These are phyloP conservation scores for Taxidea taxus DNA, from an alignment of 2,113 vertebrate species.

Conservation along the genomic window DNA sequence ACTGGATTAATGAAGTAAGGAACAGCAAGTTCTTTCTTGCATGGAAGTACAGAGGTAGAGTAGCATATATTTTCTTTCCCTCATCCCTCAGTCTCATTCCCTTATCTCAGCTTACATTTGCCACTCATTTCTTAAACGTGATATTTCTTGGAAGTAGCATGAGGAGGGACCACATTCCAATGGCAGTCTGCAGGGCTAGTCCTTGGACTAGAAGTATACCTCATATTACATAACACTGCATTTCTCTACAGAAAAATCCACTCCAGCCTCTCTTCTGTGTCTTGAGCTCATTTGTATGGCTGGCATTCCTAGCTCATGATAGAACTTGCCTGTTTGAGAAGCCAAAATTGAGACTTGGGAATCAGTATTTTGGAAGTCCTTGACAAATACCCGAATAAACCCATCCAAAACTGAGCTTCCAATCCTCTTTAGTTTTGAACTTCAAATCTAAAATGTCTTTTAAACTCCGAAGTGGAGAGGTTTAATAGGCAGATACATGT, in stretches of 20 bases:
- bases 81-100: neutral
- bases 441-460: neutral
- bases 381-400: neutral
- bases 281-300: neutral
- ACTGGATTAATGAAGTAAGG: neutral
- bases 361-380: neutral
- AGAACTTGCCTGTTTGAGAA: neutral
- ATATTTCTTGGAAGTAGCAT: neutral
- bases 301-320: neutral
- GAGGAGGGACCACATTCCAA: neutral
- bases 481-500: neutral
- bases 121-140: neutral
- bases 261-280: neutral
- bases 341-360: neutral
- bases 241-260: neutral
- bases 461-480: neutral
- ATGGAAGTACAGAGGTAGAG: neutral
- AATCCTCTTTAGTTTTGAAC: neutral
- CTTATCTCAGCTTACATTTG: neutral
- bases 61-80: neutral
- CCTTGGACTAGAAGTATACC: neutral
- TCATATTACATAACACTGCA: neutral
- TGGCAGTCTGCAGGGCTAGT: neutral
- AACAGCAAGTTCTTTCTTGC: neutral
- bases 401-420: neutral